Percentiles rank a stretch among this genome's conserved stretches.
Conservation (phyloP, 2,113 vertebrate genomes). For the Megaptera novaeangliae region DNA sequence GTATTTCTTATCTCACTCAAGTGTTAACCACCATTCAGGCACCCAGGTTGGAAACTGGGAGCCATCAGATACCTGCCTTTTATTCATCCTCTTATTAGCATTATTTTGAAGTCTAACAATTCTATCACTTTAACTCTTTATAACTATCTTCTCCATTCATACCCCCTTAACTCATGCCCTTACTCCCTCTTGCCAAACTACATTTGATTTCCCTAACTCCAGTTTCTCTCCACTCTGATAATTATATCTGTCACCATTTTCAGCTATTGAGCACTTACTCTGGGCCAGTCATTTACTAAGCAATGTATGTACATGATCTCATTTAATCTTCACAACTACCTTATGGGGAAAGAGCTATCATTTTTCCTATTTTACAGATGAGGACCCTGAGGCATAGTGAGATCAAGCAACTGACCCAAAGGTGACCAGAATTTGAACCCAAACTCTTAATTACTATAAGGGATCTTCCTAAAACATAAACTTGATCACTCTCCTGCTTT, state of each 20-base stretch:
- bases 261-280: neutral
- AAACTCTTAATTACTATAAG: constrained; percentile 12
- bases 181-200: neutral
- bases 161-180: neutral
- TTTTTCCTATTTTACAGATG: neutral
- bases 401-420: neutral
- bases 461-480: neutral
- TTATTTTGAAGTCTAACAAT: constrained; percentile 19
- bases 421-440: neutral
- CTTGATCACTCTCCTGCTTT: neutral
- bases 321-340: constrained; percentile 14
- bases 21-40: neutral
- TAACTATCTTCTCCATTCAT: neutral
- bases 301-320: neutral
- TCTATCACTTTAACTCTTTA: neutral
- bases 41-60: neutral
- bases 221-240: neutral
- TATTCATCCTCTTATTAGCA: neutral
- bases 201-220: neutral
- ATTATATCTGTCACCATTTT: constrained; percentile 12
- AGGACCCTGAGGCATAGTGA: neutral
- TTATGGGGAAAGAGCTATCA: neutral
- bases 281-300: constrained; percentile 26
- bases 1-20: neutral
- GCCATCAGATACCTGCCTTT: neutral